Evolutionary conservation across 2,113 vertebrate species (phyloP), one percentile per base, ranked within the genome.

Genomic region (Cettia cetti): DNA sequence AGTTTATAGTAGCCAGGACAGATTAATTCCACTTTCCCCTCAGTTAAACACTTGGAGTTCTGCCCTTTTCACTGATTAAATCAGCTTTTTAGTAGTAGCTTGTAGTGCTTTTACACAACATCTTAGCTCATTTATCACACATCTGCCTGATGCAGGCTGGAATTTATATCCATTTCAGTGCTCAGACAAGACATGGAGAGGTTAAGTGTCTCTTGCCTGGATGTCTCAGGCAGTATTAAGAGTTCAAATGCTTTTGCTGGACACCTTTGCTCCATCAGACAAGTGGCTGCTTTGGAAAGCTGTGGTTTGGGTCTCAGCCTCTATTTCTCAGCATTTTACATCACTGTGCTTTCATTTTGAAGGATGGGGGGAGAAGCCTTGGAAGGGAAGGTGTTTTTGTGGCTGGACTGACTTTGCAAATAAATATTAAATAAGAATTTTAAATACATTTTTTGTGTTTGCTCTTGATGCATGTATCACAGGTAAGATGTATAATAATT

Each of bases 61-160:
- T 65, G 40, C 71, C 65, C 78, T 87, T 94, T 42, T 37, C 28
- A n/a, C 49, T 69, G 75, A 88, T 93, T 71, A 94, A 93, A 90
- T 70, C 85, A 80, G 37, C 53, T 53, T 71, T 45, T 64, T 21
- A 69, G 53, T 19, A 28, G 71, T 39, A 40, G 50, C 18, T 81
- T 57, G 28, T 26, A 31, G n/a, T 59, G 53, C 64, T 89, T 84
- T 9, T 61, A 37, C 45, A 45, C 45, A 54, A 24, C 9, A 28
- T 63, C 39, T 82, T 7, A 33, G 69, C 37, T 87, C 24, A 33
- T 90, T 74, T 85, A 30, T 90, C 79, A 72, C 37, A 31, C 39
- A 20, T 33, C 35, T 84, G 42, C 19, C 40, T 75, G 78, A 8
- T 53, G 60, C 14, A 39, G 70, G n/a, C 19, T 59, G 40, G 53